Conservation (phyloP, 2,888 invertebrate genomes). For the Seira musarum region DNA sequence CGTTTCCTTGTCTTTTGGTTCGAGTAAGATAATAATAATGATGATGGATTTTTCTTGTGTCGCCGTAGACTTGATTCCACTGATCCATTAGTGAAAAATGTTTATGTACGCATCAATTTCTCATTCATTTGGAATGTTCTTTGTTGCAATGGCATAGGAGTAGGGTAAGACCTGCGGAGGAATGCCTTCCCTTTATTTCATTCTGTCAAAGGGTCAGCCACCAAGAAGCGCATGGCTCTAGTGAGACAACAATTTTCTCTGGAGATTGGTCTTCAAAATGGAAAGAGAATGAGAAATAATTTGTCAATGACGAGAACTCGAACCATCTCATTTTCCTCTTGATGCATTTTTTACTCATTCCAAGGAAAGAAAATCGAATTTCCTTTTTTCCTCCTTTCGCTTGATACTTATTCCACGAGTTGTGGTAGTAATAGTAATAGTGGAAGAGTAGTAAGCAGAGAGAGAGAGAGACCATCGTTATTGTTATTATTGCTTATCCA, state of each 20-base stretch:
- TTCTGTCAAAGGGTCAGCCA: slow-evolving; percentile 35
- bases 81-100: slow-evolving; percentile 20
- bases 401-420: no score
- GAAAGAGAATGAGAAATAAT: slow-evolving; percentile 30
- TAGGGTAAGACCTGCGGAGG: not conserved
- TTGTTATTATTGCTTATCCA: slow-evolving; percentile 38
- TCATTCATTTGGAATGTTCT: slow-evolving; percentile 2
- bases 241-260: slow-evolving; percentile 3
- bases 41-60: slow-evolving; percentile 37
- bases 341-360: slow-evolving; percentile 2
- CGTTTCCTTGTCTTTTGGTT: not conserved
- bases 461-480: slow-evolving; percentile 5
- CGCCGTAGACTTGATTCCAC: slow-evolving; percentile 12
- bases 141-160: not conserved
- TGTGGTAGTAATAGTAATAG: not conserved
- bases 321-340: slow-evolving; percentile 7
- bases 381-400: not conserved
- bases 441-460: not conserved
- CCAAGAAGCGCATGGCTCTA: slow-evolving; percentile 5
- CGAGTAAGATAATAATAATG: slow-evolving; percentile 27
- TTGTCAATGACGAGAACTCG: slow-evolving; percentile 31
- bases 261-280: slow-evolving; percentile 7
- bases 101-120: slow-evolving; percentile 4
- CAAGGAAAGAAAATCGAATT: slow-evolving; percentile 3
- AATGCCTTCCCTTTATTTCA: not conserved